Evolutionary conservation across 2,113 vertebrate species (phyloP).

Genomic region (Calidris pygmaea): DNA sequence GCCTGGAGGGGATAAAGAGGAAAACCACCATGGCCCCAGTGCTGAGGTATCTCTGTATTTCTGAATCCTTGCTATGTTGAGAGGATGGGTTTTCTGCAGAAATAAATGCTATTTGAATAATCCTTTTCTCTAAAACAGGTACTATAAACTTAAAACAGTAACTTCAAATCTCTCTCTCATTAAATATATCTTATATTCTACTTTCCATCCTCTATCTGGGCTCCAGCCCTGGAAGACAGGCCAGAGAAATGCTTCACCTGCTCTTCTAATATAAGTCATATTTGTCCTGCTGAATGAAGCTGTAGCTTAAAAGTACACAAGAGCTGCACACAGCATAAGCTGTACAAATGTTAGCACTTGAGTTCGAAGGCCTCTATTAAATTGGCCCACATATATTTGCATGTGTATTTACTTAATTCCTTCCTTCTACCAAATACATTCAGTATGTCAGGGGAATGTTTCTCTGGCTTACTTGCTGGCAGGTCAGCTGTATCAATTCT

Average conservation of each 20-base stretch:
- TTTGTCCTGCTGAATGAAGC: constrained; percentile 17
- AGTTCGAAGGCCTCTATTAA: neutral
- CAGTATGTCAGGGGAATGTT: neutral
- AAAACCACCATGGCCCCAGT: accelerated
- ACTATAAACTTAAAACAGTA: neutral
- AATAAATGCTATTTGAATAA: neutral
- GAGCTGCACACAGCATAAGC: neutral
- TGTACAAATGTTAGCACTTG: constrained; percentile 37
- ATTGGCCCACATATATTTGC: neutral
- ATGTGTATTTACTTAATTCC: constrained; percentile 5
- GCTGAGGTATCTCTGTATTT: too few relatives aligned
- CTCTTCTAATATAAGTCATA: neutral
- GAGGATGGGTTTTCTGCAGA: neutral
- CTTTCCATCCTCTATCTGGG: neutral
- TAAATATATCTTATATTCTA: neutral
- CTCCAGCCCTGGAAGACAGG: neutral
- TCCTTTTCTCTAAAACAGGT: neutral
- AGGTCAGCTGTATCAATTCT: neutral
- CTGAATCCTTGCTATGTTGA: accelerated
- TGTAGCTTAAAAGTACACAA: neutral
- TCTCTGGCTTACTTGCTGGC: neutral
- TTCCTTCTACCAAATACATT: neutral
- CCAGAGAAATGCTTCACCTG: neutral
- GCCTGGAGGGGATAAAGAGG: neutral
- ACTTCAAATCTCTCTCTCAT: neutral